A percentile compares a stretch with the other conserved stretches of the same genome.
These are phyloP conservation scores for Antennarius maculatus DNA, from an alignment of 2,797 vertebrate genomes.

Conservation along the genomic window DNA sequence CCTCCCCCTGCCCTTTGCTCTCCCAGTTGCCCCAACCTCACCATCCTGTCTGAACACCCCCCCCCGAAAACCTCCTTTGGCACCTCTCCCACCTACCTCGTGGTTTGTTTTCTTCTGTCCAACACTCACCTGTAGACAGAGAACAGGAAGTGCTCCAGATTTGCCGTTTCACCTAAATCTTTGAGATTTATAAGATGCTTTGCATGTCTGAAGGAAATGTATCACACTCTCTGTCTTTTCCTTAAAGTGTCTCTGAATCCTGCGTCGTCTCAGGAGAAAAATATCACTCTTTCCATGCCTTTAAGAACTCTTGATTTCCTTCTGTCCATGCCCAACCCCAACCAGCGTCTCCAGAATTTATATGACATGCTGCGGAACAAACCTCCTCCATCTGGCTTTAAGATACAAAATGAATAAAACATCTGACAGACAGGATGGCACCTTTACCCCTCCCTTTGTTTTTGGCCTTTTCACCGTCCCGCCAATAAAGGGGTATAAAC, in stretches of 20 bases:
- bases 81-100: slow-evolving; percentile 3
- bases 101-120: slow-evolving; percentile 32
- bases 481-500: not conserved
- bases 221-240: slow-evolving; percentile 17
- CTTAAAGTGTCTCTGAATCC: slow-evolving; percentile 4
- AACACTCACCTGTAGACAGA: slow-evolving; percentile 4
- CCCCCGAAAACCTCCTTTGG: slow-evolving; percentile 15
- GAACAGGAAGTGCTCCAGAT: not conserved
- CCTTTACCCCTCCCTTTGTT: slow-evolving; percentile 34
- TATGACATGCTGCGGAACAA: slow-evolving; percentile 55
- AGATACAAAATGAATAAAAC: slow-evolving; percentile 63
- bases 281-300: slow-evolving; percentile 42
- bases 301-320: slow-evolving; percentile 34
- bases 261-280: slow-evolving; percentile 31
- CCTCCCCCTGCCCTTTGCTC: slow-evolving; percentile 62
- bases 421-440: slow-evolving; percentile 68
- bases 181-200: slow-evolving; percentile 20
- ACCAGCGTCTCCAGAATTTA: slow-evolving; percentile 53
- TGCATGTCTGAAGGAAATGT: slow-evolving; percentile 15
- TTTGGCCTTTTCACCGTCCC: slow-evolving; percentile 42
- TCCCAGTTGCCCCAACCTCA: slow-evolving; percentile 46
- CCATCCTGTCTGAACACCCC: slow-evolving; percentile 49
- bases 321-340: slow-evolving; percentile 19
- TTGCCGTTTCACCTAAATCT: too few relatives aligned
- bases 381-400: slow-evolving; percentile 66